Percentiles rank a stretch among this genome's conserved stretches.
Conservation (phyloP, 2,888 invertebrate species). For the Villa cingulata region DNA sequence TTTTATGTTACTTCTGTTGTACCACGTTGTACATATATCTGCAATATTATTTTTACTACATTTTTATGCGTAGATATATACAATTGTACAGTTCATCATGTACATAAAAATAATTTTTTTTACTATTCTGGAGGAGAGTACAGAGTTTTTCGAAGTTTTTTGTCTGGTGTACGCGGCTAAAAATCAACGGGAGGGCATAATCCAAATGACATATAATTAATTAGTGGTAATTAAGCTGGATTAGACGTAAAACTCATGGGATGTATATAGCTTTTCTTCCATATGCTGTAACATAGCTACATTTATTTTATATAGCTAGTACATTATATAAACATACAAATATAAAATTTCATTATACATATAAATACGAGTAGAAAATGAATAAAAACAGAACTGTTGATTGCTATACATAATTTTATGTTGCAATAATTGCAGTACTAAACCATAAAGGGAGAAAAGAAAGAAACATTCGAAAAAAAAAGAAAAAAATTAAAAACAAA, state of each 20-base stretch:
- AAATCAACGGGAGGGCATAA: slow-evolving; percentile 17
- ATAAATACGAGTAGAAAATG: not conserved
- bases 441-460: not conserved
- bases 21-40: no score
- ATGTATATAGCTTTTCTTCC: not conserved
- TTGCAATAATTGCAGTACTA: not conserved
- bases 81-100: no score
- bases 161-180: slow-evolving; percentile 3
- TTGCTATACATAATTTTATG: not conserved
- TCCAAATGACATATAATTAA: slow-evolving; percentile 20
- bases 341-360: not conserved
- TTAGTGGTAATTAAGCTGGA: slow-evolving; percentile 20
- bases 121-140: not conserved
- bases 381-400: no score
- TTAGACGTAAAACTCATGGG: slow-evolving; percentile 13
- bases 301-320: no score
- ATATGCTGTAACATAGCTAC: not conserved
- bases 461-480: not conserved
- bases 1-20: not conserved
- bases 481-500: not conserved
- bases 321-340: no score
- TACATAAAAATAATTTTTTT: no score
- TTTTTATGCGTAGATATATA: no score
- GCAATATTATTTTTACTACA: no score
- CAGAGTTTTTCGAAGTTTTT: not conserved